Percentiles rank a stretch among this genome's conserved stretches.
Conservation (phyloP, 1,140 invertebrate genomes). For the Lordiphosa clarofinis region DNA sequence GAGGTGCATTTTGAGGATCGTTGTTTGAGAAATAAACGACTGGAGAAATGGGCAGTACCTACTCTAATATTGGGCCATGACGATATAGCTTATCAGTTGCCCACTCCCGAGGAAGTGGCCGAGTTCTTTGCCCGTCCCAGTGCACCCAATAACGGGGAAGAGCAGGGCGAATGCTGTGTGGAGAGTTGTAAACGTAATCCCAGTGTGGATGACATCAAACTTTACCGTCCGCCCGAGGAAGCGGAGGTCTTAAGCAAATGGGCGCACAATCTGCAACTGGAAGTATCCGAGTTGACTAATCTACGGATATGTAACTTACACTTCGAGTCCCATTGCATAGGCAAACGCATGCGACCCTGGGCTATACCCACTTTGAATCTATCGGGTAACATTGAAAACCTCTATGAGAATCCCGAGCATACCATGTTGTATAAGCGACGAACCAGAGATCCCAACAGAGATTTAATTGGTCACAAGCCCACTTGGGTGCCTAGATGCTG, state of each 20-base stretch:
- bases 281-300: conserved; percentile 34
- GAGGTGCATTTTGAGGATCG: conserved; percentile 74
- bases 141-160: conserved; percentile 67
- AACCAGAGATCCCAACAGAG: conserved; percentile 30
- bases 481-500: conserved; percentile 73
- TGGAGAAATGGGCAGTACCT: conserved; percentile 73
- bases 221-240: conserved; percentile 70
- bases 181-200: conserved; percentile 71
- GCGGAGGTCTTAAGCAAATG: conserved; percentile 58
- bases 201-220: conserved; percentile 67
- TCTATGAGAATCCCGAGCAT: conserved; percentile 71
- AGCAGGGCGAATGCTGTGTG: conserved; percentile 74
- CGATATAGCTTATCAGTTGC: conserved; percentile 54
- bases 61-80: conserved; percentile 63
- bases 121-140: conserved; percentile 62
- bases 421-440: conserved; percentile 59
- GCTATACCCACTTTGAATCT: conserved; percentile 74
- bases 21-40: conserved; percentile 67
- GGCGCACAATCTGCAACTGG: conserved; percentile 68
- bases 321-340: conserved; percentile 71
- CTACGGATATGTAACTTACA: conserved; percentile 70
- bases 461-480: conserved; percentile 28
- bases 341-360: conserved; percentile 69
- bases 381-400: conserved; percentile 58
- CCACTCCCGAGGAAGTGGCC: conserved; percentile 59